Evolutionary conservation across 2,113 vertebrate genomes (phyloP).

Genomic region (Colaptes auratus): DNA sequence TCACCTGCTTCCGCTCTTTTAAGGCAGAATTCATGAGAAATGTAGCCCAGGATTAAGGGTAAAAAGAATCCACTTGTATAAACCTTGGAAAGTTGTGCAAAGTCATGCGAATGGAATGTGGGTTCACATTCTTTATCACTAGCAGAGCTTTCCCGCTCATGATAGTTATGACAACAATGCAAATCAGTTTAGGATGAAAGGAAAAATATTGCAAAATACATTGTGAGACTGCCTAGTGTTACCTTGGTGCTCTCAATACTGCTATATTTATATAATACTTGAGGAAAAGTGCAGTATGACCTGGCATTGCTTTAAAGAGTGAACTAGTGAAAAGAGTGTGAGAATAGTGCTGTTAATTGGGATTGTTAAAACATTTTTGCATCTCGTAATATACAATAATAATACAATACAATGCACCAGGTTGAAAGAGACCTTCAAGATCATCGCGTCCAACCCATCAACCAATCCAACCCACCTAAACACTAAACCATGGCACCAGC

Average conservation of each 20-base stretch:
- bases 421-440: too few relatives aligned
- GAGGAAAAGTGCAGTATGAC: not conserved
- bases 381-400: not conserved
- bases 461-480: too few relatives aligned
- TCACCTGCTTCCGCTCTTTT: not conserved
- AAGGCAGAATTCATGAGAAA: not conserved
- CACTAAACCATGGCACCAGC: too few relatives aligned
- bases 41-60: not conserved
- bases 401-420: too few relatives aligned
- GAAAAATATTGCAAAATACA: not conserved
- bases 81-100: not conserved
- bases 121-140: not conserved
- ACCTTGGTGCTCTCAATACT: not conserved
- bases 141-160: not conserved
- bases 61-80: not conserved
- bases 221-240: not conserved
- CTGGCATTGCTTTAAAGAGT: not conserved
- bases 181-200: not conserved
- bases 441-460: too few relatives aligned
- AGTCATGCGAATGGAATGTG: not conserved
- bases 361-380: not conserved
- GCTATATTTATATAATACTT: not conserved
- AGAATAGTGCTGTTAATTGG: not conserved
- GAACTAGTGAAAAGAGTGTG: not conserved
- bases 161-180: not conserved